Evolutionary conservation across 2,888 invertebrate species (phyloP), one percentile per base, ranked within the genome.

Genomic region (Marasmarcha lunaedactyla): DNA sequence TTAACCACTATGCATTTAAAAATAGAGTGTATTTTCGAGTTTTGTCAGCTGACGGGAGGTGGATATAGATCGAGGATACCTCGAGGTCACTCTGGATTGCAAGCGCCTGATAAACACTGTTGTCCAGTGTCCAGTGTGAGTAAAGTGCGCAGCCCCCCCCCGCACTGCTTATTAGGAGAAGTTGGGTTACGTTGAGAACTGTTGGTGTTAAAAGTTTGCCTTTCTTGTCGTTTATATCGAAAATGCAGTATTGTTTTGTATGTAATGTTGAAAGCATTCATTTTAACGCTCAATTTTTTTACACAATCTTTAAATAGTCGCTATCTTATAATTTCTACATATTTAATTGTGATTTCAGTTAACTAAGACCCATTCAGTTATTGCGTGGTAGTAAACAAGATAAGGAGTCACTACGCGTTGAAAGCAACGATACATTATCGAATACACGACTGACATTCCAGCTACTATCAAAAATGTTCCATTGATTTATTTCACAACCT

Each of bases 11-110:
- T 60, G 45, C 41, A 42, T 9, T 43, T n/a, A 11, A 3, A 30
- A 43, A 59, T 12, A 71, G 58, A 57, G 70, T 62, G 52, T 45
- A 66, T 33, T 63, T 52, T 76, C 47, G 60, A 39, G 27, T 26
- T 40, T 9, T 20, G 4, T 20, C 7, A 7, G 11, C n/a, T 40
- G 52, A 41, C 50, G 64, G 63, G 69, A 13, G 62, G 63, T 57
- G 63, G 54, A 72, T 68, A 63, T 71, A 67, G 74, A 76, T 71
- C 71, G 78, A 78, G 79, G 79, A 83, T 81, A 78, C 79, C 78
- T 64, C 71, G 74, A 77, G 81, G 81, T 83, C 81, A 81, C 63
- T 77, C 68, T 71, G 78, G 83, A 81, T 83, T 81, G 79, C 72
- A 78, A 74, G 73, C 78, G 71, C 65, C 70, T 67, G 79, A 77